These are phyloP conservation scores for Drosophila rhopaloa DNA, from an alignment of 1,140 invertebrate genomes.

Conservation along the genomic window DNA sequence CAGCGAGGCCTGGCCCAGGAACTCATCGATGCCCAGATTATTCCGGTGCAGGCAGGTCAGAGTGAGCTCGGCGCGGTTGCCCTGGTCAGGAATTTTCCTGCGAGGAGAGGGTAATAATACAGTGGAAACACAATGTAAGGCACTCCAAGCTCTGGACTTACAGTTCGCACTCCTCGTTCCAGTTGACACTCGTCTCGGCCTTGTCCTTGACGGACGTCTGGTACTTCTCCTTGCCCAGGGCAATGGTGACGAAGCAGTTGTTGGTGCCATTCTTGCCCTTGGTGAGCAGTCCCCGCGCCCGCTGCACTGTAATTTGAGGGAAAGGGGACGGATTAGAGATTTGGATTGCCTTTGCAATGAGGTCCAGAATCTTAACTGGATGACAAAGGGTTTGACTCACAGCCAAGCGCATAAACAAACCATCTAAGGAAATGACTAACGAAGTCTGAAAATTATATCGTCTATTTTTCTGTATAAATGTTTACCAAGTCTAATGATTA, in stretches of 20 bases:
- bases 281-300: constrained; percentile 93
- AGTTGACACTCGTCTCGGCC: constrained; percentile 92
- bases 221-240: constrained; percentile 97
- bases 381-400: background rate
- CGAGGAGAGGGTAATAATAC: constrained; percentile 23
- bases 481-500: background rate
- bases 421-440: background rate
- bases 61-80: constrained; percentile 93
- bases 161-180: constrained; percentile 98
- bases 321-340: background rate
- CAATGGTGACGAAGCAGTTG: constrained; percentile 98
- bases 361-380: background rate
- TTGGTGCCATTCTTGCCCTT: constrained; percentile 97
- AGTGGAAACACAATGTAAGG: background rate
- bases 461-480: background rate
- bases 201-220: constrained; percentile 98
- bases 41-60: constrained; percentile 95
- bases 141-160: constrained; percentile 85
- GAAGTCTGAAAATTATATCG: background rate
- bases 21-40: constrained; percentile 96
- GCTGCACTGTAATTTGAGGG: constrained; percentile 87
- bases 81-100: constrained; percentile 92
- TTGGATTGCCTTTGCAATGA: too few relatives aligned
- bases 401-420: background rate
- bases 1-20: constrained; percentile 93